Base-by-base conservation (phyloP, 2,888 invertebrate species). In the Phyllotreta cruciferae region DNA sequence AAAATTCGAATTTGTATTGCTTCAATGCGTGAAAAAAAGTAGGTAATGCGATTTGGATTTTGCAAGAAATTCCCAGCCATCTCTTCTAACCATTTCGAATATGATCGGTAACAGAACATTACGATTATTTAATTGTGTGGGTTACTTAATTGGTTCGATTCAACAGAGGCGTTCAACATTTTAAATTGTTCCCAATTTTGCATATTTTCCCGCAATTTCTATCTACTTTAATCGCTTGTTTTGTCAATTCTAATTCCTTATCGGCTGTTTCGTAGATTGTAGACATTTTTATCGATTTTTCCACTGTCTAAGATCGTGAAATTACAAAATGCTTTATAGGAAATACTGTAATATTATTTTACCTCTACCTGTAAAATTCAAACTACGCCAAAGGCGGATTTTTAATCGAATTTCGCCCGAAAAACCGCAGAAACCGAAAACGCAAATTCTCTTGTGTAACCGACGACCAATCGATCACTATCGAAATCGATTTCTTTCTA, bases 371-470 rank as follows among this genome's bases (percentile, higher is more conserved):
- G n/a, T n/a, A n/a, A n/a, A n/a, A 57, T 57, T 4, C 10, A 35
- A 13, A 35, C 44, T 53, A 60, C 60, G 60, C 60, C 60, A 60
- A 42, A 60, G 52, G 24, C 52, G 44, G 52, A 13, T 10, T 37
- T 42, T 37, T 13, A 47, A 47, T 52, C 14, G 8, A n/a, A 60
- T 60, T 60, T 10, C 60, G 53, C 38, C 39, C 37, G 24, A 24
- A 24, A 24, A 60, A 60, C 60, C 60, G 38, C 60, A 60, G 49
- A 60, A 24, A 24, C 24, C 52, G 44, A 60, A 52, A 49, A 35
- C 47, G 10, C 49, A 50, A 58, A 52, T 52, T 24, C 44, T 47
- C 14, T 60, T 60, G 52, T 53, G 60, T 37, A 52, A 49, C 36
- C 24, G 4, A 24, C 24, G 24, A 24, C 24, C 60, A 53, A 60